Base-by-base conservation (phyloP, 35 echinoderm and acorn worm genomes). In the Ophiothrix spiculata region DNA sequence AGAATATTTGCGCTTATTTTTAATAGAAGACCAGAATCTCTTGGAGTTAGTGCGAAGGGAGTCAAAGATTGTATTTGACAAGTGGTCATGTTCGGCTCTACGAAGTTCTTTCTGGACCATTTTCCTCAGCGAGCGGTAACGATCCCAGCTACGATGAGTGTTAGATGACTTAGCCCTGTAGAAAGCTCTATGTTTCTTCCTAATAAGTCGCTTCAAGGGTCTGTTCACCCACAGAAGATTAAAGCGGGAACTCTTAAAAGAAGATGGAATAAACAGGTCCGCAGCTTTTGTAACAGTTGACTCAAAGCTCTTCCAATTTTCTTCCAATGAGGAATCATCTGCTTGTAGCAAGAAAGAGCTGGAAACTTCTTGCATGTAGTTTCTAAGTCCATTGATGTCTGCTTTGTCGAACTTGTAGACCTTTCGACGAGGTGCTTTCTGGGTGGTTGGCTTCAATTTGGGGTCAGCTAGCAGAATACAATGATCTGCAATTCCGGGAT, bases 401-500 rank as follows among this genome's bases (percentile, higher is more conserved):
- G 54, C 83, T 73, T 85, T 74, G 31, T 31, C 4, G 21, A 31
- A 85, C 21, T 74, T 64, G 35, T 13, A 85, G 49, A 85, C 38
- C 28, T 75, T 85, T 8, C 83, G 29, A 31, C 83, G 83, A 54
- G 35, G 1, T 33, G 83, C 4, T 45, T 75, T 85, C 33, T 85
- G 83, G 4, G 38, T 73, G 1, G 35, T 28, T 75, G 83, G 83
- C 36, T 75, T 85, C 6, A 33, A 28, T 4, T 75, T 73, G 3
- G 83, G 39, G 35, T 34, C 38, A 54, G 83, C 46, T 1, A 36
- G 74, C 46, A 85, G 15, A 32, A 74, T 85, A 74, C 4, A 85
- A 74, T 85, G 83, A 38, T 85, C 83, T 33, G 83, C 74, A 15
- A 85, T 85, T 15, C 83, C 56, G 38, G 83, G 83, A 64, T 34